Conservation (phyloP, 1,140 invertebrate species). For the Sarcophaga peregrina region DNA sequence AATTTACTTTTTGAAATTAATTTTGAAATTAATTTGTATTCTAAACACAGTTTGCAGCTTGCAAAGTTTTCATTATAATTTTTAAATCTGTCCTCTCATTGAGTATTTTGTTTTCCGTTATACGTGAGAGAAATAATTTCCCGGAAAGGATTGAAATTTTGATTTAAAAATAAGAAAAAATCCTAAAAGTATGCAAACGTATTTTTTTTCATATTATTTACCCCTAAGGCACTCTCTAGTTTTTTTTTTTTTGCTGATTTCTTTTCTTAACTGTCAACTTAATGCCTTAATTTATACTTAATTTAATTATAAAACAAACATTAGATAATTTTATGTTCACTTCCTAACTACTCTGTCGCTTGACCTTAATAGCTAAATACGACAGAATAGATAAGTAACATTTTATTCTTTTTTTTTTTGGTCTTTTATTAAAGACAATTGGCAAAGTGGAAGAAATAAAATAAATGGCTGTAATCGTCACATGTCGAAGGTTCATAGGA, state of each 20-base stretch:
- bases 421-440: neutral
- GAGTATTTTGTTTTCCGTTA: too few relatives aligned
- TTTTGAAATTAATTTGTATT: too few relatives aligned
- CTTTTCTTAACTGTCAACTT: constrained; percentile 4
- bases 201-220: neutral
- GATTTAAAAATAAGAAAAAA: neutral
- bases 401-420: too few relatives aligned
- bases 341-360: neutral
- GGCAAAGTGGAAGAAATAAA: neutral
- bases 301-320: neutral
- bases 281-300: constrained; percentile 19
- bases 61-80: too few relatives aligned
- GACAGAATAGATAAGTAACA: neutral
- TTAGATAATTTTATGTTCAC: neutral
- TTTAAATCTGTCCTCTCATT: too few relatives aligned
- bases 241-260: neutral
- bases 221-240: neutral
- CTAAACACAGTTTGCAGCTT: too few relatives aligned
- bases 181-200: neutral
- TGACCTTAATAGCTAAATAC: neutral
- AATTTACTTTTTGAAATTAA: too few relatives aligned
- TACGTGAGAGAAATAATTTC: too few relatives aligned
- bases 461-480: neutral
- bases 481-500: neutral
- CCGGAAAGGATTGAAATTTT: too few relatives aligned